Evolutionary conservation across 2,113 vertebrate genomes (phyloP).

Genomic region (Microtus montanus): DNA sequence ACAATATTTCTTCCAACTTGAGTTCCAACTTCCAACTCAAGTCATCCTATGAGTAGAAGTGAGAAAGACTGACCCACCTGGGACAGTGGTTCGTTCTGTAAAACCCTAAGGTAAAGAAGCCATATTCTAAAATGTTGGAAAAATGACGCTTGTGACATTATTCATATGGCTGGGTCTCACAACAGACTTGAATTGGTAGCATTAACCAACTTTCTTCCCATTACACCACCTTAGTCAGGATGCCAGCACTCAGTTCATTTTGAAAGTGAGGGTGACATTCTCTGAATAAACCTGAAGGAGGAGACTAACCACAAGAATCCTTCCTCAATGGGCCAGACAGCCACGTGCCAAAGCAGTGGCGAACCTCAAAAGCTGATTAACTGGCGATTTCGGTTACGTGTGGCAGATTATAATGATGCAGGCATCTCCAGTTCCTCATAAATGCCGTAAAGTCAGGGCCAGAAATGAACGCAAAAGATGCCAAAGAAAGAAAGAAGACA

Average conservation of each 20-base stretch:
- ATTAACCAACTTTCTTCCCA: not conserved
- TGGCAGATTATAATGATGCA: not conserved
- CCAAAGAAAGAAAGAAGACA: conserved; percentile 12
- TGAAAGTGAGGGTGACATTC: not conserved
- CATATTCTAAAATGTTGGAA: not conserved
- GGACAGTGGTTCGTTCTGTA: fast-evolving
- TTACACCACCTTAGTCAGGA: not conserved
- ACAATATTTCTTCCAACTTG: not conserved
- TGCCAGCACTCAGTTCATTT: not conserved
- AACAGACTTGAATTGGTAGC: not conserved
- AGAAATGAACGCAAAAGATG: conserved; percentile 10
- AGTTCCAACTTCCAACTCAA: not conserved
- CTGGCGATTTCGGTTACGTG: not conserved
- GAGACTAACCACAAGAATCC: not conserved
- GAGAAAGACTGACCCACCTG: not conserved
- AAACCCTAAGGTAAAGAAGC: not conserved
- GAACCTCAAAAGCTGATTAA: not conserved
- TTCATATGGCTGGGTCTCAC: not conserved
- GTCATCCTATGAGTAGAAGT: not conserved
- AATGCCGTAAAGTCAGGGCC: not conserved
- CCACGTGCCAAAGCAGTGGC: not conserved
- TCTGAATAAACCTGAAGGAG: conserved; percentile 1
- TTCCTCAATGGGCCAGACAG: not conserved
- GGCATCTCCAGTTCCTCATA: not conserved
- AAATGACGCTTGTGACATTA: not conserved